Base-by-base conservation (phyloP, 1,140 invertebrate genomes). In the Rhyacophila brunnea region DNA sequence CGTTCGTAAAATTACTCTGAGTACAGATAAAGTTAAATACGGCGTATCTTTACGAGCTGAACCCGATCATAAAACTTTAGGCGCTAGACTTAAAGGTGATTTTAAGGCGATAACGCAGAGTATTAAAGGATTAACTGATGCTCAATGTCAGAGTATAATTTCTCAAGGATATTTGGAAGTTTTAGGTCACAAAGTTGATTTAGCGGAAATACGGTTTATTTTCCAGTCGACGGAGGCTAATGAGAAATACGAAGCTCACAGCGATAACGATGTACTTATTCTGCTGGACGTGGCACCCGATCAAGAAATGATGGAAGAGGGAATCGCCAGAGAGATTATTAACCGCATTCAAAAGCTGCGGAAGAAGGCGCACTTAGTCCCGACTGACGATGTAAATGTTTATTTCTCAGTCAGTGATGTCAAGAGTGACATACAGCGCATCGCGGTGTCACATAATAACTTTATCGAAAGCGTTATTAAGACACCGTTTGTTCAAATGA, bases 301-400 rank as follows among this genome's bases (percentile, higher is more conserved):
- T 75, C 87, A 93, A 67, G 85, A 86, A 1, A 90, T 98, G 89
- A 77, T 92, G 54, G 89, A 96, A 71, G 96, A 99, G 83, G 94
- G 94, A 19, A 80, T 90, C 54, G 91, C 93, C 0, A 81, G 97
- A 56, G 97, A 99, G 79, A 87, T 99, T 6, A 94, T 98, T 19
- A 99, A 99, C 72, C 85, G 96, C 40, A 84, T 99, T 35, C 98
- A 99, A 70, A 98, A 97, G 77, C 77, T 99, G 0, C 81, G 97
- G n/a, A 99, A 99, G 74, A 95, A 96, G 74, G 95, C 93, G 1
- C 87, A 92, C 68, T 79, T 99, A 10, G 88, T 96, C 14, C 95
- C 96, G 0, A 90, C 92, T 7, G 95, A 99, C 79, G 85, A 88
- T 55, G 92, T 98, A 17, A 82, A 84, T 32, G 88, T 96, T 34